Evolutionary conservation across 2,797 vertebrate species (phyloP).

Genomic region (Hephaestus fuliginosus): DNA sequence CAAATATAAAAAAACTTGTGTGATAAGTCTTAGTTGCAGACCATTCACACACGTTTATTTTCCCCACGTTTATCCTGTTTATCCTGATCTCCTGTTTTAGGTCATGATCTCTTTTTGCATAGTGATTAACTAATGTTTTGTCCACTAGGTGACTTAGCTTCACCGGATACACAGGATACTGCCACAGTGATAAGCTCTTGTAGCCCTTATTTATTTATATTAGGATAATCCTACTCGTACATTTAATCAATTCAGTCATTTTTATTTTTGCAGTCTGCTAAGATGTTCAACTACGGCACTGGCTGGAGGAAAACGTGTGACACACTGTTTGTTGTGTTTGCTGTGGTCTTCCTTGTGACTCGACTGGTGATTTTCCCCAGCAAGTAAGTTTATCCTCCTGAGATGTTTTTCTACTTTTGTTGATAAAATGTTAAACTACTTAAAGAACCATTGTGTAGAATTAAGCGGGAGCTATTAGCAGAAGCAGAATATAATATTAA

Average conservation of each 20-base stretch:
- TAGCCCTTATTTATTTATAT: no score
- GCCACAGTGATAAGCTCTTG: no score
- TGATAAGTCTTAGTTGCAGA: background rate
- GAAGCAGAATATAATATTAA: no score
- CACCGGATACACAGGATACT: no score
- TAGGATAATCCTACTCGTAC: no score
- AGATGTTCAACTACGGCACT: slow-evolving; percentile 92
- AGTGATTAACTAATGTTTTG: background rate
- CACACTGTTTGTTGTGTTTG: slow-evolving; percentile 88
- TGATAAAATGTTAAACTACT: background rate
- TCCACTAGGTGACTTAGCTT: background rate
- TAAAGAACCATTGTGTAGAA: background rate
- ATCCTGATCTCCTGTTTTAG: background rate
- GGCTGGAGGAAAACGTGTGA: slow-evolving; percentile 90
- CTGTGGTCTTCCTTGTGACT: slow-evolving; percentile 89
- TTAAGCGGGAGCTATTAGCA: no score
- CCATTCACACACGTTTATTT: background rate
- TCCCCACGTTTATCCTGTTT: background rate
- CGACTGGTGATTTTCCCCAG: slow-evolving; percentile 90
- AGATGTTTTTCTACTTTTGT: background rate
- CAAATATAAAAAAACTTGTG: background rate
- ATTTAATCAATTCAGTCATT: background rate
- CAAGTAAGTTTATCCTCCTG: slow-evolving; percentile 84
- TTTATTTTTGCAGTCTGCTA: slow-evolving; percentile 85
- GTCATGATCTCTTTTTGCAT: background rate